Conservation (phyloP, 2,888 invertebrate genomes). For the Amphipyra tragopoginis region DNA sequence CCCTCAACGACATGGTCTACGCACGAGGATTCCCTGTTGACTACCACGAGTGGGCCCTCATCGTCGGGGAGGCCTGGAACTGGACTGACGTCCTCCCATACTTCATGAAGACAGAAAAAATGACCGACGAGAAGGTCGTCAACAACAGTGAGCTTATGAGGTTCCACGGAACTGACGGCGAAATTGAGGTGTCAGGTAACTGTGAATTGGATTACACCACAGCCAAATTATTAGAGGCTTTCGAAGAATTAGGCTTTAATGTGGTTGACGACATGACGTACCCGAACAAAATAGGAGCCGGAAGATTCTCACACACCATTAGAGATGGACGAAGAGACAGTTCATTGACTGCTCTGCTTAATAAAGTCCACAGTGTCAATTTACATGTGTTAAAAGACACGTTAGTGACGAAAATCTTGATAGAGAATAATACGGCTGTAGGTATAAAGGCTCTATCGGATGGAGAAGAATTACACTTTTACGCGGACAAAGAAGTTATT, state of each 20-base stretch:
- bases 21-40: conserved; percentile 79
- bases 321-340: conserved; percentile 74
- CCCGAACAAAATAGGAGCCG: conserved; percentile 74
- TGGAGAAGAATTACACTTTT: conserved; percentile 62
- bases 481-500: conserved; percentile 74
- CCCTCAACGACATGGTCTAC: conserved; percentile 83
- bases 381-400: conserved; percentile 73
- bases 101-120: conserved; percentile 79
- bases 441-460: conserved; percentile 68
- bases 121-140: conserved; percentile 76
- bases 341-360: conserved; percentile 74
- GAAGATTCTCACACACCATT: conserved; percentile 80
- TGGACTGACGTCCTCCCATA: conserved; percentile 77
- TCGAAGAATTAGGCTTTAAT: conserved; percentile 73
- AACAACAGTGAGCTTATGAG: conserved; percentile 69
- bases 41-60: conserved; percentile 78
- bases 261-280: conserved; percentile 81
- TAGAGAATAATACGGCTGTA: conserved; percentile 66
- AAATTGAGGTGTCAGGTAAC: conserved; percentile 76
- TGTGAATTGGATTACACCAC: conserved; percentile 60
- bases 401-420: conserved; percentile 71
- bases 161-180: conserved; percentile 74
- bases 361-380: conserved; percentile 65
- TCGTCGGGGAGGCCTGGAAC: conserved; percentile 71
- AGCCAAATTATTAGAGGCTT: conserved; percentile 71